phyloP scores from a whole-genome alignment of 2,888 invertebrate species.

The Oscheius sp. region DNA sequence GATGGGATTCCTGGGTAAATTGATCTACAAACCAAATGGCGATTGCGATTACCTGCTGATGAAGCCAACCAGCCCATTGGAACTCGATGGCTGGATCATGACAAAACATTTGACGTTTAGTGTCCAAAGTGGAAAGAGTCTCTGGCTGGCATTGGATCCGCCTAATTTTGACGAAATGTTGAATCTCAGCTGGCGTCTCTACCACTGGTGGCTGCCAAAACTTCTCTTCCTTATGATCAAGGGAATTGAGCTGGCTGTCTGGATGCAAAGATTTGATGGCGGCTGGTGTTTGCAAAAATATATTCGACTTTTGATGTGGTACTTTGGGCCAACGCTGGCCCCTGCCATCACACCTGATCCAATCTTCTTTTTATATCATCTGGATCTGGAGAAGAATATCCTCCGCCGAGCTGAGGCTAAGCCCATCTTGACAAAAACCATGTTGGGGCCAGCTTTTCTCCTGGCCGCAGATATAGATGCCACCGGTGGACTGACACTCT shows the following conservation, averaged over 20 bases:
- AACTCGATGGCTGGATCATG: neutral
- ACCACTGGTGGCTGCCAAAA: neutral
- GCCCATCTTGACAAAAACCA: neutral
- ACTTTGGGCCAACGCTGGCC: neutral
- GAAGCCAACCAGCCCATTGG: neutral
- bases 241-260: neutral
- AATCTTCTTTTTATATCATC: neutral
- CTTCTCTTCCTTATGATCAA: neutral
- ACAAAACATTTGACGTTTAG: neutral
- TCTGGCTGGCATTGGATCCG: neutral
- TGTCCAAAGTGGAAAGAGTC: neutral
- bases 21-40: neutral
- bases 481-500: neutral
- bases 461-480: neutral
- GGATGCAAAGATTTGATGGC: neutral
- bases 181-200: neutral
- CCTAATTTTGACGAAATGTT: neutral
- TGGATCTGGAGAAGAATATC: conserved; percentile 1
- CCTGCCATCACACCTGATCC: neutral
- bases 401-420: neutral
- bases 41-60: neutral
- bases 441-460: neutral
- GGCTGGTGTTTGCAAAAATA: neutral
- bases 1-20: neutral
- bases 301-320: neutral